Evolutionary conservation across 2,113 vertebrate species (phyloP), one percentile per base, ranked within the genome.

Genomic region (Phalacrocorax pelagicus): DNA sequence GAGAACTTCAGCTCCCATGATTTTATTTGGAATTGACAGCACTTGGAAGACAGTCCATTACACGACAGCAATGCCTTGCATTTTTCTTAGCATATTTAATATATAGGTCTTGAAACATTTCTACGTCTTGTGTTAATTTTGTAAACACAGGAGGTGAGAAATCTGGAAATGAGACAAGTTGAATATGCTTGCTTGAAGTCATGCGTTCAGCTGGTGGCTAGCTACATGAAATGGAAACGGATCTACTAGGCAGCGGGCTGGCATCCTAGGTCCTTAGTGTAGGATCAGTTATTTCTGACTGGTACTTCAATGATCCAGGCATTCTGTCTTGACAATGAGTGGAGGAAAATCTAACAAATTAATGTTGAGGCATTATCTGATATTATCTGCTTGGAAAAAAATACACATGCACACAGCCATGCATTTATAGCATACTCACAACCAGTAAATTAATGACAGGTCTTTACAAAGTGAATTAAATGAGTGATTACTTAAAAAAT

Each of bases 21-120:
- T 95, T 82, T 94, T 84, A 82, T 97, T 87, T 95, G 86, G 86
- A 88, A 95, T 90, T 94, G 89, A 94, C 70, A 91, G 86, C 32
- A 70, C 62, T 36, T 85, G 87, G 66, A 91, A 94, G 70, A 70
- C 63, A 88, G 73, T 94, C 78, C 62, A 51, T 90, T 95, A 72
- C 40, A 93, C 5, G 26, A 71, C 51, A 87, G 70, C 86, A 93
- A 61, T 40, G 49, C 17, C 73, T 81, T 70, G 18, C 18, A n/a
- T 74, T 94, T 92, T 92, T 94, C 70, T 80, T 85, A 70, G 13
- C 13, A 19, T 66, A 83, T 49, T 96, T 94, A 49, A 57, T 75
- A 3, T 57, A 42, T n/a, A 80, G 61, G 32, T 90, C 21, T 65
- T 69, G 57, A 87, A 75, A 54, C 10, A 44, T 61, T 85, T 81